Conservation (phyloP, 2,797 vertebrate genomes). For the Onychomys arenicola region DNA sequence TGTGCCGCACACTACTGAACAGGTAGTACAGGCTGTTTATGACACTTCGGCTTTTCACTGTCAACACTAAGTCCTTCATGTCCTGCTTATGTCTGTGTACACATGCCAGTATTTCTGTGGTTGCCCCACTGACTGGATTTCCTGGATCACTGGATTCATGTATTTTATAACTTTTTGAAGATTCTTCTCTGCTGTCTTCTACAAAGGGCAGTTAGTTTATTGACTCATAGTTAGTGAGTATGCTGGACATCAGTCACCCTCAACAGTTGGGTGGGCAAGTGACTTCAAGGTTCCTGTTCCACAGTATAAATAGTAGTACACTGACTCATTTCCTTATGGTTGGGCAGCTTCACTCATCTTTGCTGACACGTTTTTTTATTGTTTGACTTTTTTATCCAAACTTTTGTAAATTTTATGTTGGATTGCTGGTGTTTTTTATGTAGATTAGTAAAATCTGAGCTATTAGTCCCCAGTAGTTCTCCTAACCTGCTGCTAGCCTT, state of each 20-base stretch:
- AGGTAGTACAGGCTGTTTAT: neutral
- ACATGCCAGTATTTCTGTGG: neutral
- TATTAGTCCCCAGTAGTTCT: neutral
- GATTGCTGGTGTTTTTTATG: neutral
- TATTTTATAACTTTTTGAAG: neutral
- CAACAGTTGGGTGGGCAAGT: neutral
- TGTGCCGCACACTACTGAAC: neutral
- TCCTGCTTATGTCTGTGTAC: neutral
- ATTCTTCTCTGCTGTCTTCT: neutral
- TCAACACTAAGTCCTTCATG: neutral
- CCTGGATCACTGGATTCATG: neutral
- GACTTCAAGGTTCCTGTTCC: neutral
- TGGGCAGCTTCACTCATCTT: neutral
- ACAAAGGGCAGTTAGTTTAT: neutral
- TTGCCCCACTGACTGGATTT: neutral
- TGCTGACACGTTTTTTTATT: slow-evolving; percentile 18
- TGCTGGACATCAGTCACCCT: neutral
- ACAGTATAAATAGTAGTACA: neutral
- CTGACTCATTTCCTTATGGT: neutral
- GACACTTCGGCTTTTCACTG: neutral
- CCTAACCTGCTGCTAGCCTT: neutral
- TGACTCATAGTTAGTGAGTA: neutral
- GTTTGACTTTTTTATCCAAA: slow-evolving; percentile 1
- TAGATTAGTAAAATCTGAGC: neutral
- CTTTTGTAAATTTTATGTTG: neutral